Conservation (phyloP, 2,888 invertebrate species). For the Phalangium opilio region DNA sequence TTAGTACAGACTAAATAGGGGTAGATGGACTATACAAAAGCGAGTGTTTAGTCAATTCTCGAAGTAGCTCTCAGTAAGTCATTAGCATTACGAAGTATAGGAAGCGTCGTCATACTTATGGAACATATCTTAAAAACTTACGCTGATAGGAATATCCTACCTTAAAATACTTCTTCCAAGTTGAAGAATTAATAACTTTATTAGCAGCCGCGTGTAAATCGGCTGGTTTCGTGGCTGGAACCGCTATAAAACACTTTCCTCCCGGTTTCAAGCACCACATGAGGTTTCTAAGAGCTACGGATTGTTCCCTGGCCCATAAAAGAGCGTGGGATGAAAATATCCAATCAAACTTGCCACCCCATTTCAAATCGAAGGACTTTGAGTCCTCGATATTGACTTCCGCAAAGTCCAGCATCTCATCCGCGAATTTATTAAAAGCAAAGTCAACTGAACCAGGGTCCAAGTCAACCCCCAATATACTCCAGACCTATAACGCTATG, state of each 20-base stretch:
- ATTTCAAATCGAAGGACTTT: slow-evolving; percentile 10
- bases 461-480: slow-evolving; percentile 12
- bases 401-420: slow-evolving; percentile 16
- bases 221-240: slow-evolving; percentile 13
- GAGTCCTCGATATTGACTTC: slow-evolving; percentile 14
- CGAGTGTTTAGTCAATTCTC: too few species aligned
- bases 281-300: slow-evolving; percentile 12
- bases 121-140: too few species aligned
- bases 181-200: slow-evolving; percentile 11
- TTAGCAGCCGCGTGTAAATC: slow-evolving; percentile 15
- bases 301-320: slow-evolving; percentile 13
- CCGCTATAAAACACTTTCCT: slow-evolving; percentile 13
- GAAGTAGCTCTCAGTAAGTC: too few species aligned
- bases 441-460: slow-evolving; percentile 12
- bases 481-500: not conserved
- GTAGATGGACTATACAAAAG: too few species aligned
- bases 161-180: slow-evolving; percentile 13
- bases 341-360: slow-evolving; percentile 17
- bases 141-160: too few species aligned
- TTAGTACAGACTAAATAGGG: too few species aligned
- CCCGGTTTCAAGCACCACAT: slow-evolving; percentile 17
- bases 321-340: slow-evolving; percentile 12
- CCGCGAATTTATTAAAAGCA: slow-evolving; percentile 13
- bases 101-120: too few species aligned
- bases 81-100: too few species aligned